Base-by-base conservation (phyloP, 2,888 invertebrate genomes). In the Agrilus cyanescens region DNA sequence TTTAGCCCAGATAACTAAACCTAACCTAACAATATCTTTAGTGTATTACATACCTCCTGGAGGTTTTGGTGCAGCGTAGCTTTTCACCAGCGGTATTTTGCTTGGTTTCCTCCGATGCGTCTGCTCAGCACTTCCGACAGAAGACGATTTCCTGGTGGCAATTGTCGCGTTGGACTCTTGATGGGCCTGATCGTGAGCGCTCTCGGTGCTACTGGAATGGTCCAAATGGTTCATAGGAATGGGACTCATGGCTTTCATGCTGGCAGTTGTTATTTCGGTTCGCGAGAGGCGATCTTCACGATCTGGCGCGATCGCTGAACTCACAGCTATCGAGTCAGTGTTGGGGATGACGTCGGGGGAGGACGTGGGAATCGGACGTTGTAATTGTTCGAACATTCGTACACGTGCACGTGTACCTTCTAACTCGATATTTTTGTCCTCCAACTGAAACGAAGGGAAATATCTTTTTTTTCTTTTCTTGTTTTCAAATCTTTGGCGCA, bases 401-500 rank as follows among this genome's bases (percentile, higher is more conserved):
- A 85, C 73, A 44, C 80, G 76, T 1, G 86, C 86, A 49, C 78
- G 73, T 12, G 86, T 84, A n/a, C 86, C 85, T 64, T 87, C 87
- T 55, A 87, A 58, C 62, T 88, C 85, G 55, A 87, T 85, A 57
- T 78, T 83, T 61, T 82, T 80, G 64, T 88, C 86, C 65, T 85
- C 85, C 55, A 88, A 67, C 85, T 88, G 70, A 12, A 63, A 65
- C 50, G 43, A 47, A 35, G 40, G 41, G 36, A 36, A 42, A 34
- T 32, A 33, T 40, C n/a, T n/a, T n/a, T n/a, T n/a, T n/a, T n/a
- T n/a, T n/a, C n/a, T n/a, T n/a, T n/a, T n/a, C n/a, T 13, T 38
- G 15, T n/a, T n/a, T n/a, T n/a, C n/a, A n/a, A n/a, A n/a, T n/a
- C n/a, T n/a, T n/a, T n/a, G n/a, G n/a, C n/a, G n/a, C n/a, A n/a